A percentile compares a stretch with the other conserved stretches of the same genome.
Evolutionary conservation across 2,797 vertebrate genomes (phyloP).

Genomic region (Anomalospiza imberbis): DNA sequence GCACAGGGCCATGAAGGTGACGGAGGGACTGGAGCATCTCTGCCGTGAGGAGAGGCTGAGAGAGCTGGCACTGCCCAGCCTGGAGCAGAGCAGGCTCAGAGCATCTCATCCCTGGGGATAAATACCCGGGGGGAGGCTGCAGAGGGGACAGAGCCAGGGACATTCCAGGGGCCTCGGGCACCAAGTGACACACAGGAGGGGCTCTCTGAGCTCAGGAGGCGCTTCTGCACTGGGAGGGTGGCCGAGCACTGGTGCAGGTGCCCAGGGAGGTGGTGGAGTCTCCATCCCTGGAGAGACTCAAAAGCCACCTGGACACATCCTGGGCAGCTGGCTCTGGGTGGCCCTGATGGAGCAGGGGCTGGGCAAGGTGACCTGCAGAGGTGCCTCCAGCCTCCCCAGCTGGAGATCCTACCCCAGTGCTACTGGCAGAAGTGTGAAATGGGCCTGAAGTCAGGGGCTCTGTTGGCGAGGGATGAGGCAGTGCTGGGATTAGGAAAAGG

Average conservation of each 20-base stretch:
- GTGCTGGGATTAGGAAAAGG: background rate
- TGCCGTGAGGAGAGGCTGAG: background rate
- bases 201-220: background rate
- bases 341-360: background rate
- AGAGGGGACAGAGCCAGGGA: background rate
- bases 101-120: background rate
- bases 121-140: background rate
- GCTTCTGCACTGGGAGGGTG: background rate
- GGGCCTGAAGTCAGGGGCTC: background rate
- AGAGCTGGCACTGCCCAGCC: background rate
- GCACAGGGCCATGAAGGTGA: background rate
- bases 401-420: background rate
- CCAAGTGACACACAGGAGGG: background rate
- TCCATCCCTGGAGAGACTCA: background rate
- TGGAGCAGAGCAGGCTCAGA: background rate
- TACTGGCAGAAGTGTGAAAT: background rate
- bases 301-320: background rate
- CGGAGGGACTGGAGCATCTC: background rate
- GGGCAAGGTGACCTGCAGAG: background rate
- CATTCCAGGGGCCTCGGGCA: background rate
- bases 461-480: background rate
- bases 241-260: background rate
- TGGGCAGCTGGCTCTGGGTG: background rate
- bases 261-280: background rate
- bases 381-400: background rate